Evolutionary conservation across 2,113 vertebrate genomes (phyloP).

Genomic region (Psettodes erumei): DNA sequence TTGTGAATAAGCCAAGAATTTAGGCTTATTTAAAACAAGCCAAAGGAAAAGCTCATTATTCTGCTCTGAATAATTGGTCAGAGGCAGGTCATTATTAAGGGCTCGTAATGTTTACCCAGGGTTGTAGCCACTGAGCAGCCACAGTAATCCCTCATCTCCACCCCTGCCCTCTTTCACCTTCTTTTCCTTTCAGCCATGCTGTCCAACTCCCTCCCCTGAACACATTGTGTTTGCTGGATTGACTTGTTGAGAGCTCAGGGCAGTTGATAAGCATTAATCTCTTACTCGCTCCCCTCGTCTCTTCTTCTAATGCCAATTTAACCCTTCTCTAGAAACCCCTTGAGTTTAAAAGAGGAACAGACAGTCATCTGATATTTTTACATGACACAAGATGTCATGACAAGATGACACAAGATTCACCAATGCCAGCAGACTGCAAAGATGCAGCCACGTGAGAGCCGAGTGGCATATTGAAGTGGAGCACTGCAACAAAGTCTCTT

Average conservation of each 20-base stretch:
- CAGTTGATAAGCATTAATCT: slow-evolving; percentile 57
- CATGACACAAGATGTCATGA: slow-evolving; percentile 13
- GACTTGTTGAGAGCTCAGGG: slow-evolving; percentile 50
- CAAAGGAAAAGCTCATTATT: slow-evolving; percentile 10
- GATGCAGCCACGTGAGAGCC: neutral
- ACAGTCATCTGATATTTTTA: slow-evolving; percentile 6
- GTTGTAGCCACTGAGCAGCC: slow-evolving; percentile 49
- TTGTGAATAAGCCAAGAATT: neutral
- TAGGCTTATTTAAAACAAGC: neutral
- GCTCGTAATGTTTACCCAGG: slow-evolving; percentile 47
- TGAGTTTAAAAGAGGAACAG: slow-evolving; percentile 1
- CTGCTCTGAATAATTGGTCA: slow-evolving; percentile 37
- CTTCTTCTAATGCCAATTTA: slow-evolving; percentile 34
- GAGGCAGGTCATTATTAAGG: slow-evolving; percentile 46
- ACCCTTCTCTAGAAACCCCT: slow-evolving; percentile 2
- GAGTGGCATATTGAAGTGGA: neutral
- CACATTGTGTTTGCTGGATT: slow-evolving; percentile 41
- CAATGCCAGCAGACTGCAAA: neutral
- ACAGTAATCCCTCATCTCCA: slow-evolving; percentile 50
- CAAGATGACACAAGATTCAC: too few species aligned
- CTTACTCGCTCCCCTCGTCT: slow-evolving; percentile 17
- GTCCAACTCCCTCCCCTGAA: slow-evolving; percentile 25
- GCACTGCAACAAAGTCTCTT: neutral
- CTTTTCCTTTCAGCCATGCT: slow-evolving; percentile 52
- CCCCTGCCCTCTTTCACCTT: slow-evolving; percentile 44